Base-by-base conservation (phyloP, 2,113 vertebrate genomes). In the Phylloscopus trochiloides region DNA sequence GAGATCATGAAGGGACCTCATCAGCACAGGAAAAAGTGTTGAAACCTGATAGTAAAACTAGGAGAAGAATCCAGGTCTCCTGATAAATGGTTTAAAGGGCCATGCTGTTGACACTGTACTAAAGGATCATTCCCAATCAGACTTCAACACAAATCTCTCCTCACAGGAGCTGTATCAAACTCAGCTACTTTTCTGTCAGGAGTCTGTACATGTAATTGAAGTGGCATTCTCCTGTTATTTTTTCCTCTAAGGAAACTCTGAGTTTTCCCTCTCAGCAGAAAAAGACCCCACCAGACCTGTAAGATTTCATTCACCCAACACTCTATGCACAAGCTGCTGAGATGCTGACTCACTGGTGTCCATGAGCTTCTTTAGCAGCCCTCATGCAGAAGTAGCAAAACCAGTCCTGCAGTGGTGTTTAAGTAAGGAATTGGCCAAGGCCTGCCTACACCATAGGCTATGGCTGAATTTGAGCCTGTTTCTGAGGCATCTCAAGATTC, bases 51-150 rank as follows among this genome's bases (percentile, higher is more conserved):
- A 72, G 7, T 8, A 76, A 75, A 86, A 55, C 6, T 13, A 52
- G 48, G 20, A 66, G 54, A 85, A 71, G 22, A 79, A 65, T 61
- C 3, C 31, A 66, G 24, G 13, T 52, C 72, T 66, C 45, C 21
- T 43, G 54, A 34, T 8, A 52, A 32, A 36, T 24, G 7, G 3
- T 75, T 82, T 76, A 73, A 72, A 7, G 63, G 22, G 18, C 18
- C 12, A 9, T 42, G 28, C 6, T 43, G 43, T 28, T 1, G 1
- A 38, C 20, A 59, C 14, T 2, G 0, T 28, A 17, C 15, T 65
- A 3, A 73, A 58, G 28, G 36, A 55, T 10, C 17, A 31, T 65
- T 81, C 42, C 42, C 19, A 19, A 7, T 34, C 47, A 42, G 34
- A 24, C 28, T 86, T 82, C 36, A 68, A 15, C 15, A 32, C 20